Percentiles rank a stretch among this genome's conserved stretches.
phyloP scores from a whole-genome alignment of 2,888 invertebrate species.

The Cheilosia scutellata region DNA sequence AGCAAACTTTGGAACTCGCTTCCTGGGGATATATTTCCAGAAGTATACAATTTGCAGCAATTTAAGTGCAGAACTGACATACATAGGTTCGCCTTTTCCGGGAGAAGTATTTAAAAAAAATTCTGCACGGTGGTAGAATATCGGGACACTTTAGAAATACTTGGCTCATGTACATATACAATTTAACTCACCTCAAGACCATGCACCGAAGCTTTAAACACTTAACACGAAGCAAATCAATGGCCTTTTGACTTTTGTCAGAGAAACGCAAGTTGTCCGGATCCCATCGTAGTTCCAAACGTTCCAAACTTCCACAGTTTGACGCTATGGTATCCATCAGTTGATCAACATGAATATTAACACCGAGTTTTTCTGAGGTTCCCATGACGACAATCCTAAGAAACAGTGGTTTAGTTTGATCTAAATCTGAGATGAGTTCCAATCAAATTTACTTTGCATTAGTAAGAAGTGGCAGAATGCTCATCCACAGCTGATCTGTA shows the following conservation, averaged over 20 bases:
- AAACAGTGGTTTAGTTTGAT: slow-evolving; percentile 63
- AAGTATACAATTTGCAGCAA: too few species aligned
- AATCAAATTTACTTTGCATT: slow-evolving; percentile 91
- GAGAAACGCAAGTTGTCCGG: slow-evolving; percentile 99
- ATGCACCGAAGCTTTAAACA: slow-evolving; percentile 96
- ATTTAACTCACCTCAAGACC: slow-evolving; percentile 90
- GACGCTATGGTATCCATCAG: slow-evolving; percentile 98
- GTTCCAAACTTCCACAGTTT: slow-evolving; percentile 93
- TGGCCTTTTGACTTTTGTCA: slow-evolving; percentile 99
- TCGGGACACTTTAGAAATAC: too few species aligned
- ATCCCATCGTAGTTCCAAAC: slow-evolving; percentile 98
- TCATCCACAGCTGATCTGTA: slow-evolving; percentile 99
- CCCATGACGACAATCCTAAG: slow-evolving; percentile 98
- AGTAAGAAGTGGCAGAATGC: slow-evolving; percentile 94
- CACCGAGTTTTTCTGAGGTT: slow-evolving; percentile 97
- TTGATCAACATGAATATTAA: slow-evolving; percentile 99
- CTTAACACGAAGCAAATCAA: slow-evolving; percentile 97
- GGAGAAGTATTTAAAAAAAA: too few species aligned
- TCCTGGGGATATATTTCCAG: too few species aligned
- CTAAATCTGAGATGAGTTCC: slow-evolving; percentile 1
- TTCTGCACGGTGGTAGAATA: too few species aligned
- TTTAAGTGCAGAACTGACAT: too few species aligned
- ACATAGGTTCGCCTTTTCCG: too few species aligned
- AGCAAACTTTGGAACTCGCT: too few species aligned
- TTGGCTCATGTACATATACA: too few species aligned